phyloP scores from a whole-genome alignment of 2,113 vertebrate genomes.

The Aptenodytes forsteri region DNA sequence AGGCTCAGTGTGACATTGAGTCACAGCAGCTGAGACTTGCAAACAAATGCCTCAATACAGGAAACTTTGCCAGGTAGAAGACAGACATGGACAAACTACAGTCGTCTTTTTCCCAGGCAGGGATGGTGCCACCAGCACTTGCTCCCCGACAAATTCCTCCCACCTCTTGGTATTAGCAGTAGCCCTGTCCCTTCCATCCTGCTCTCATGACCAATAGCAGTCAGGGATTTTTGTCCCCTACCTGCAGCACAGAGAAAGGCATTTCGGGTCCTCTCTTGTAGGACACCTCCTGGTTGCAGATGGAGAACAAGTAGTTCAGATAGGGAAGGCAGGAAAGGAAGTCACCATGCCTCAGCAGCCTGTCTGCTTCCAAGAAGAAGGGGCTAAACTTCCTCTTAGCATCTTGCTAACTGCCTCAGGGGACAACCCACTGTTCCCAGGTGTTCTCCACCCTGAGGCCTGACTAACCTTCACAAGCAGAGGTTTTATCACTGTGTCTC shows the following conservation, averaged over 20 bases:
- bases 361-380: not conserved
- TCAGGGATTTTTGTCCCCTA: not conserved
- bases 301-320: not conserved
- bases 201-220: not conserved
- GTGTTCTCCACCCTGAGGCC: not conserved
- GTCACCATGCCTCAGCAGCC: not conserved
- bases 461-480: conserved; percentile 74
- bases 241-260: conserved; percentile 68
- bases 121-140: not conserved
- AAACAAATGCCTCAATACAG: not conserved
- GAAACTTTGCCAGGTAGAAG: not conserved
- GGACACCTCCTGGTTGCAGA: conserved; percentile 63
- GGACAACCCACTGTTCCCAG: not conserved
- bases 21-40: not conserved
- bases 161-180: not conserved
- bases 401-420: not conserved
- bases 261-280: conserved; percentile 63
- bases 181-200: not conserved
- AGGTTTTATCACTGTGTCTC: conserved; percentile 58
- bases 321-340: not conserved
- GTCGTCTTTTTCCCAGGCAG: not conserved
- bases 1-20: not conserved
- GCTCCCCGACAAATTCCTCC: not conserved
- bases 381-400: not conserved
- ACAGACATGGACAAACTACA: not conserved